Percentiles rank a stretch among this genome's conserved stretches.
Evolutionary conservation across 2,797 vertebrate genomes (phyloP).

Genomic region (Halcyon leucocephala): DNA sequence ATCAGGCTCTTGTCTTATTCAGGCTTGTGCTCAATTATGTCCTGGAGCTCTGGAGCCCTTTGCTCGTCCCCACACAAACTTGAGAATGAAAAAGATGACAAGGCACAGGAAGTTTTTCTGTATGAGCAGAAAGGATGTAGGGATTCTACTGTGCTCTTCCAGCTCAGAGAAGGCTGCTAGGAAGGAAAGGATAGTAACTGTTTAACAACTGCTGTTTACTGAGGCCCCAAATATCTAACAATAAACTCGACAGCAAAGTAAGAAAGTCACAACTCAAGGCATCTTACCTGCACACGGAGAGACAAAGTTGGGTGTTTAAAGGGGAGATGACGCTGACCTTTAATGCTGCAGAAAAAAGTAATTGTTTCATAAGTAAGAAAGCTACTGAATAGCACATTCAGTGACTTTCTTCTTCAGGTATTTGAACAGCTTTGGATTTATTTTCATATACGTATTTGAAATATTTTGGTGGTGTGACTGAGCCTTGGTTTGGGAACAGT

Average conservation of each 20-base stretch:
- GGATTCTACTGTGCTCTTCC: background rate
- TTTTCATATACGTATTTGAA: background rate
- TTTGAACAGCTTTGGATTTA: background rate
- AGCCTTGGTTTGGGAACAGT: background rate
- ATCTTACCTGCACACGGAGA: background rate
- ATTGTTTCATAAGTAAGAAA: background rate
- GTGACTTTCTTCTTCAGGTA: background rate
- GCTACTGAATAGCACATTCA: background rate
- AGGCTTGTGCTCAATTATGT: background rate
- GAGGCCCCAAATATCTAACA: background rate
- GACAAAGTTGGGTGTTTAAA: background rate
- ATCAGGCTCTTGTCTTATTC: constrained; percentile 39
- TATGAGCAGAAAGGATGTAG: background rate
- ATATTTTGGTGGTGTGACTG: background rate
- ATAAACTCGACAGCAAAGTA: background rate
- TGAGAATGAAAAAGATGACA: background rate
- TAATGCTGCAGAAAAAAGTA: background rate
- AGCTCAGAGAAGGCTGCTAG: background rate
- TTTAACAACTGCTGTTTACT: background rate
- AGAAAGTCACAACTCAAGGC: background rate
- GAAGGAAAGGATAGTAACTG: background rate
- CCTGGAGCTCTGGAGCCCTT: background rate
- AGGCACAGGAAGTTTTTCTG: background rate
- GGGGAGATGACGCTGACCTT: background rate
- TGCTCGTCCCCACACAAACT: background rate